A percentile compares a stretch with the other conserved stretches of the same genome.
Evolutionary conservation across 2,113 vertebrate species (phyloP).

Genomic region (Cryptomyrus ogoouensis): DNA sequence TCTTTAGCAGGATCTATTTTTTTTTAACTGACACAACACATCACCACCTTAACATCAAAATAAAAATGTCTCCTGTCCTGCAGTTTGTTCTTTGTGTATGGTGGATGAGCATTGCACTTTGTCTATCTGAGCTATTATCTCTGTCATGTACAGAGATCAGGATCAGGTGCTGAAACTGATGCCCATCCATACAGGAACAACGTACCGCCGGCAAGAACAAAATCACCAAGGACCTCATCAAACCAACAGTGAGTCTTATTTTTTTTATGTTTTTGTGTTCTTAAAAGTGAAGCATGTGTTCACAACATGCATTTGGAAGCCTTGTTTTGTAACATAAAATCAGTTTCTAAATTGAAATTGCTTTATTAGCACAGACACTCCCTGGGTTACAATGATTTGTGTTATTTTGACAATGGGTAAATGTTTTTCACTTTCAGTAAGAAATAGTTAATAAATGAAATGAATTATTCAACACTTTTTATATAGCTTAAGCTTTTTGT

Average conservation of each 20-base stretch:
- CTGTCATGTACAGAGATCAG: slow-evolving; percentile 17
- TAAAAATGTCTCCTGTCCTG: neutral
- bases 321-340: neutral
- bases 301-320: neutral
- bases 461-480: too few relatives aligned
- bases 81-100: neutral
- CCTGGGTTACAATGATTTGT: too few relatives aligned
- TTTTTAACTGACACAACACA: neutral
- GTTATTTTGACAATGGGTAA: too few relatives aligned
- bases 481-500: too few relatives aligned
- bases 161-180: slow-evolving; percentile 30
- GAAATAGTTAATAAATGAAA: too few relatives aligned
- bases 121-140: neutral
- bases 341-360: neutral
- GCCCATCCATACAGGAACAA: neutral
- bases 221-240: neutral
- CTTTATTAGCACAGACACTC: neutral
- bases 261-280: neutral
- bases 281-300: neutral
- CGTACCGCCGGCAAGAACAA: slow-evolving; percentile 22
- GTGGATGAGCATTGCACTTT: neutral
- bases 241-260: slow-evolving; percentile 26
- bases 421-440: too few relatives aligned
- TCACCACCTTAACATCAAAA: neutral
- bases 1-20: neutral